These are phyloP conservation scores for Melanotaenia boesemani DNA, from an alignment of 2,797 vertebrate genomes.

Conservation along the genomic window DNA sequence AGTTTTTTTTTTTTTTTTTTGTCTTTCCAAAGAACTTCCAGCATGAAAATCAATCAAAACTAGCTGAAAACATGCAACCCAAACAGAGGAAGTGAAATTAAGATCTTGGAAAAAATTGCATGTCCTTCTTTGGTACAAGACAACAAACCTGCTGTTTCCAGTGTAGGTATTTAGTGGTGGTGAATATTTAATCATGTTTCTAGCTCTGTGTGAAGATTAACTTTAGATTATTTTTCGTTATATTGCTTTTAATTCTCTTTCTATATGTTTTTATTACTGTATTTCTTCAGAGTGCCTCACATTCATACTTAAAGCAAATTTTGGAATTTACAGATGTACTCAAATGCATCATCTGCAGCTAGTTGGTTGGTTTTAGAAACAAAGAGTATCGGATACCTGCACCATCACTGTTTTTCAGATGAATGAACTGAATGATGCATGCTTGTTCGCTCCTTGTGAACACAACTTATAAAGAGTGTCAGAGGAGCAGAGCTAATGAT, in stretches of 20 bases:
- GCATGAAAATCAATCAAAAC: background rate
- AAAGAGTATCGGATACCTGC: no score
- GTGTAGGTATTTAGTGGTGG: background rate
- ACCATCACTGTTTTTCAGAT: background rate
- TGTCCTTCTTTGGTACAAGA: constrained; percentile 4
- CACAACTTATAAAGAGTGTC: background rate
- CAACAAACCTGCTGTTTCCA: constrained; percentile 10
- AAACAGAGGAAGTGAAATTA: constrained; percentile 18
- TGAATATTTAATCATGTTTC: background rate
- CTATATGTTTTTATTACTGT: background rate
- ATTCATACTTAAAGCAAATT: background rate
- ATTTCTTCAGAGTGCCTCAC: background rate
- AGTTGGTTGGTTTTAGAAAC: no score
- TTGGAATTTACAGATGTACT: background rate
- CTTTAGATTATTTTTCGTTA: background rate
- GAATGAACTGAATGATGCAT: background rate
- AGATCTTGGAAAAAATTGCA: constrained; percentile 1
- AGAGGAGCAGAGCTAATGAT: background rate
- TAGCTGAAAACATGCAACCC: background rate
- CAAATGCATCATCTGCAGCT: background rate
- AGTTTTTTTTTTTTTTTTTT: background rate
- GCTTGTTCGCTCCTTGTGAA: background rate
- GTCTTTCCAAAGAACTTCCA: constrained; percentile 3
- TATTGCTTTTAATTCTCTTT: background rate
- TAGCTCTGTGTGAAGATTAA: background rate